phyloP scores from a whole-genome alignment of 2,113 vertebrate genomes.

The Siphamia tubifer region DNA sequence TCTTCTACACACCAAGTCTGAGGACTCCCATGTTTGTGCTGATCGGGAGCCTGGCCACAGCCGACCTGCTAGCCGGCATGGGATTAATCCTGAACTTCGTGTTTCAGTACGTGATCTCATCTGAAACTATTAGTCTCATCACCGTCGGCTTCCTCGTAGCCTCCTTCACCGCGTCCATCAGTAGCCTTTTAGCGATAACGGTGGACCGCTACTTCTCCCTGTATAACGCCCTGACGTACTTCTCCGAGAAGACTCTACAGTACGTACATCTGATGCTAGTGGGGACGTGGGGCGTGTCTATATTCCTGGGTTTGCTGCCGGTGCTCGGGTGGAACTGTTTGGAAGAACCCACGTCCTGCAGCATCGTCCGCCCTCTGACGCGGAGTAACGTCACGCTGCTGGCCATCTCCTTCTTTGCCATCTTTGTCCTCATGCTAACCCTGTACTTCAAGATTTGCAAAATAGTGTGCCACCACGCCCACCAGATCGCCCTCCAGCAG shows the following conservation, averaged over 20 bases:
- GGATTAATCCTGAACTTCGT: conserved; percentile 97
- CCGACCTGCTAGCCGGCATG: conserved; percentile 92
- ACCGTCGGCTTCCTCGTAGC: conserved; percentile 96
- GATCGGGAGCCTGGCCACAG: conserved; percentile 95
- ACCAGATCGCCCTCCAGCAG: conserved; percentile 98
- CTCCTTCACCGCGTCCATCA: conserved; percentile 95
- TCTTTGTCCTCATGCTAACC: conserved; percentile 93
- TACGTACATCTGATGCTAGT: conserved; percentile 92
- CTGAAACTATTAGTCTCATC: conserved; percentile 92
- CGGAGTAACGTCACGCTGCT: conserved; percentile 90
- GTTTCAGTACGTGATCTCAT: conserved; percentile 92
- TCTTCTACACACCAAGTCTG: conserved; percentile 91
- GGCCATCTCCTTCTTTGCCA: conserved; percentile 88
- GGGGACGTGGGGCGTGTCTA: conserved; percentile 90
- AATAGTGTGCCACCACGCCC: conserved; percentile 95
- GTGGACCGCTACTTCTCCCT: conserved; percentile 97
- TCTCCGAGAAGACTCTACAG: conserved; percentile 91
- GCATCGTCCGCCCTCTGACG: conserved; percentile 91
- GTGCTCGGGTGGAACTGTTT: conserved; percentile 98
- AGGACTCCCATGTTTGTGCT: conserved; percentile 95
- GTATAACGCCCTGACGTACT: conserved; percentile 96
- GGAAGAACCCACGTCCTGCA: conserved; percentile 84
- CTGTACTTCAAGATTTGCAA: conserved; percentile 97
- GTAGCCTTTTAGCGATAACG: conserved; percentile 95
- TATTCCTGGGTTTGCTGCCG: conserved; percentile 89